Evolutionary conservation across 1,140 invertebrate genomes (phyloP).

Genomic region (Papilio aristodemus): DNA sequence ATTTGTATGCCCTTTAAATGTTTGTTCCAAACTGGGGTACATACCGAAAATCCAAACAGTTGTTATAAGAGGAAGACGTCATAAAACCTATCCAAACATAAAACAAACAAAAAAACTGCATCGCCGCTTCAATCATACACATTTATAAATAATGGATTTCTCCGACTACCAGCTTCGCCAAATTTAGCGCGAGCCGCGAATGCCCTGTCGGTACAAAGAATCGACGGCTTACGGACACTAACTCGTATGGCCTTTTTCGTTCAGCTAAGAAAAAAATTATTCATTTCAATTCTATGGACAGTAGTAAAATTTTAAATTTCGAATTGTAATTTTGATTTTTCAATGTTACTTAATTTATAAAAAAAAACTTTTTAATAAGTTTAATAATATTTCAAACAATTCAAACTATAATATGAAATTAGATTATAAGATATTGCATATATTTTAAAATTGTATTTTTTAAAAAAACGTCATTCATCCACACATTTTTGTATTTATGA

Average conservation of each 20-base stretch:
- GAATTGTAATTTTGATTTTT: not conserved
- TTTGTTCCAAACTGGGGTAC: not conserved
- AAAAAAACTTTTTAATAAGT: too few species aligned
- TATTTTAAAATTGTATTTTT: too few species aligned
- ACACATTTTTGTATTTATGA: too few species aligned
- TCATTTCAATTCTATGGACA: conserved; percentile 22
- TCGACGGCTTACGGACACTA: conserved; percentile 19
- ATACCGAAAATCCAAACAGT: not conserved
- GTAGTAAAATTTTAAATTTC: conserved; percentile 19
- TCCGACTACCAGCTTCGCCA: conserved; percentile 28
- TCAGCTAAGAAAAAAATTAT: not conserved
- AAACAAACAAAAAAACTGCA: not conserved
- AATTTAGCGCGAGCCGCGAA: conserved; percentile 24
- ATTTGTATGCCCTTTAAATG: not conserved
- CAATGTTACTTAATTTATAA: not conserved
- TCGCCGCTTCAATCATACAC: conserved; percentile 14
- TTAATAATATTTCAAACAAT: too few species aligned
- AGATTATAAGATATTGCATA: too few species aligned
- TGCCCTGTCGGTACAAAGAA: conserved; percentile 20
- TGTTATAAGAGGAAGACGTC: not conserved
- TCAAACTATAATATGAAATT: too few species aligned
- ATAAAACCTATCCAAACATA: conserved; percentile 6
- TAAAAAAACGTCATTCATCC: too few species aligned
- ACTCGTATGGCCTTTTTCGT: conserved; percentile 32
- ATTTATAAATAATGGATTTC: conserved; percentile 31